Base-by-base conservation (phyloP, 2,113 vertebrate genomes). In the Alexandromys fortis region DNA sequence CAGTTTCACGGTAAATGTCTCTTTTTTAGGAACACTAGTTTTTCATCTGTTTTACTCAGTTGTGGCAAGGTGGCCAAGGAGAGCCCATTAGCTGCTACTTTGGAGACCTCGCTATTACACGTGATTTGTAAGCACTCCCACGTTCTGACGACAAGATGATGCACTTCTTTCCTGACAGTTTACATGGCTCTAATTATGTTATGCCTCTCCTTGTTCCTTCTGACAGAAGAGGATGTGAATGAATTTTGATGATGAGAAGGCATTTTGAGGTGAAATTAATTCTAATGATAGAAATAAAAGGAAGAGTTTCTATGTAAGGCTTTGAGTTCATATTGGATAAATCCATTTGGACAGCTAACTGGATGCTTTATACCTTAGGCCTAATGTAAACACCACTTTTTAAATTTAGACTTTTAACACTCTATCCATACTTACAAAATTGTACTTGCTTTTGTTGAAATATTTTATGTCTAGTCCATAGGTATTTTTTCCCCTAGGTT, bases 231-330 rank as follows among this genome's bases (percentile, higher is more conserved):
- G 9, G 0, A 0, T 91, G 17, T 76, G 28, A 13, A 63, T 79
- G 38, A 87, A 77, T 88, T 58, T 86, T 90, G 63, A 92, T 67
- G 35, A 26, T 14, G 10, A 93, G 28, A n/a, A 63, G 86, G 63
- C 2, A 82, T 75, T 87, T 83, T 96, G 63, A 96, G 42, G 42
- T 93, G 35, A 28, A 38, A 38, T 79, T 92, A 78, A 35, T 92
- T 95, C 35, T 78, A 92, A 63, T 94, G 30, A 78, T 7, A 94
- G 85, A 93, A 95, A 89, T 68, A 92, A 65, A 96, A 75, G 7
- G 72, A 85, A 76, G 16, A 58, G 35, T 75, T 95, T 92, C 35
- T 88, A 38, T 24, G 28, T 89, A 94, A 58, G 47, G 5, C 8
- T 63, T 90, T 83, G 38, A 4, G 1, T 70, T 95, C 76, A 79